These are phyloP conservation scores for Heliocidaris tuberculata DNA, from an alignment of 35 echinoderm and acorn worm species.

Conservation along the genomic window DNA sequence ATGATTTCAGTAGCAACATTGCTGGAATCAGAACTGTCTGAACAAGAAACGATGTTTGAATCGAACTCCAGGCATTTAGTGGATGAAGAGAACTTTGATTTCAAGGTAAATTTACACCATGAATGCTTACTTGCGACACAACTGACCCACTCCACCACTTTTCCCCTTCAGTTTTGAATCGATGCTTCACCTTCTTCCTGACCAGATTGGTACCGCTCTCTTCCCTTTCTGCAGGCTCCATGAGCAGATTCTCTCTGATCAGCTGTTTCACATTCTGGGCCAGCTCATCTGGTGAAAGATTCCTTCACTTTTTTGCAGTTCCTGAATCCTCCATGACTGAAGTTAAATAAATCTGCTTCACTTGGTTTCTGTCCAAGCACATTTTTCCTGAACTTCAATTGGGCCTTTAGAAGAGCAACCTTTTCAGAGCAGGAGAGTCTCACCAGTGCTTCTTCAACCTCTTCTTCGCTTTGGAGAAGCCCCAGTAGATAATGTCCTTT, in stretches of 20 bases:
- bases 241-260: background rate
- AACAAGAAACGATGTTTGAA: constrained; percentile 16
- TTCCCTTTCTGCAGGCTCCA: constrained; percentile 18
- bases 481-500: constrained; percentile 21
- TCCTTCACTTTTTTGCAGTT: constrained; percentile 47
- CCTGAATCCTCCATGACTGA: background rate
- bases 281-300: constrained; percentile 42
- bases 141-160: constrained; percentile 54
- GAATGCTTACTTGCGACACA: constrained; percentile 48
- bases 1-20: constrained; percentile 13
- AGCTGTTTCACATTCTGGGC: constrained; percentile 47
- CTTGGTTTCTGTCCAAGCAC: constrained; percentile 35
- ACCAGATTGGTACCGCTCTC: constrained; percentile 22
- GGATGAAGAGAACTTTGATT: background rate
- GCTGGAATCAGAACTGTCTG: constrained; percentile 18
- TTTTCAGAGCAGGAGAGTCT: background rate
- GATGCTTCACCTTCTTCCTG: constrained; percentile 11
- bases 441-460: background rate
- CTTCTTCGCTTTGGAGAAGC: constrained; percentile 5
- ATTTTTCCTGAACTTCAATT: constrained; percentile 50
- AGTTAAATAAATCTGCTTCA: constrained; percentile 38
- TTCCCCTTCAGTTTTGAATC: constrained; percentile 28
- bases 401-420: constrained; percentile 30
- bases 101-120: background rate
- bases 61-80: constrained; percentile 6